Conservation (phyloP, 1,140 invertebrate genomes). For the Oreohelix idahoensis region DNA sequence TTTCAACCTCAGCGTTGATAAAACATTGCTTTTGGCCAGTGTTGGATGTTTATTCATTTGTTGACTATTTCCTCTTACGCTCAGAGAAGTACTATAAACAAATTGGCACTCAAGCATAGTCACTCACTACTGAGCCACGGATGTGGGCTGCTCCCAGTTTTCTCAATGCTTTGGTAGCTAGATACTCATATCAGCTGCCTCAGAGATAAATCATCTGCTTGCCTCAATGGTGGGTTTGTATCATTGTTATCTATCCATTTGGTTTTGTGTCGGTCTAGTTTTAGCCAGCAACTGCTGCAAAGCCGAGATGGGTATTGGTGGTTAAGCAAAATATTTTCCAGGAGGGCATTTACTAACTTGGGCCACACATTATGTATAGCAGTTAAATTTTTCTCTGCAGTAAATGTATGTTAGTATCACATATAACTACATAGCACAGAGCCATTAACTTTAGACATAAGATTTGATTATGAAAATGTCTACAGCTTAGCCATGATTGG, state of each 20-base stretch:
- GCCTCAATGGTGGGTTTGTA: constrained; percentile 42
- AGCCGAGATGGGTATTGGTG: too few species aligned
- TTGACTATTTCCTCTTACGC: constrained; percentile 43
- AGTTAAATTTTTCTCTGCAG: too few species aligned
- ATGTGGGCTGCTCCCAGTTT: constrained; percentile 31
- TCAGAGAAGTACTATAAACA: constrained; percentile 43
- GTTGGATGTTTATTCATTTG: constrained; percentile 38
- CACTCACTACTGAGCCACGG: constrained; percentile 31
- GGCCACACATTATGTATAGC: too few species aligned
- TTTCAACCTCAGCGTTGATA: constrained; percentile 4
- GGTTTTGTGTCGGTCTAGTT: constrained; percentile 35
- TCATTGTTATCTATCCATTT: constrained; percentile 33
- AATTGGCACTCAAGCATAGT: constrained; percentile 43
- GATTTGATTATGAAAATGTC: too few species aligned
- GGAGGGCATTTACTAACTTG: too few species aligned
- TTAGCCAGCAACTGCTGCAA: constrained; percentile 10
- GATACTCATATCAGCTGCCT: constrained; percentile 36
- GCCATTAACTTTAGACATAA: too few species aligned
- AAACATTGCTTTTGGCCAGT: neutral
- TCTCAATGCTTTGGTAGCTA: constrained; percentile 43
- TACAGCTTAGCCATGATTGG: too few species aligned
- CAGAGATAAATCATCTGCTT: constrained; percentile 27
- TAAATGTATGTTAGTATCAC: too few species aligned
- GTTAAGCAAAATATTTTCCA: too few species aligned
- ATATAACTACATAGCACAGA: too few species aligned